Base-by-base conservation (phyloP, 64 coral and sea anemone species). In the Anthopleura sola region DNA sequence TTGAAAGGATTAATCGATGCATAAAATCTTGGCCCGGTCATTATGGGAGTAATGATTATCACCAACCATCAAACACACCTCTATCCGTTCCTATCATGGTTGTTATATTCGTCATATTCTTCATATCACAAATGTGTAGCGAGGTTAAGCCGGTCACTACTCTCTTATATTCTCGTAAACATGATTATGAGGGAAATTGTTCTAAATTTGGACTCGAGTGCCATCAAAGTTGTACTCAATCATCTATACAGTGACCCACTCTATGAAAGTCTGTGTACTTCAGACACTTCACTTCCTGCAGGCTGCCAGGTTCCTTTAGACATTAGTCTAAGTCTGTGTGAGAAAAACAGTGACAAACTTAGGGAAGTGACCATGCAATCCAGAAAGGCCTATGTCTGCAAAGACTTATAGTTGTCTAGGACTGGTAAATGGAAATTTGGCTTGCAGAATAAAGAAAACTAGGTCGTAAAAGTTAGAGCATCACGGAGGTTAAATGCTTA, bases 1-100 rank as follows among this genome's bases (percentile, higher is more conserved):
- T 71, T 71, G 66, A 71, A 71, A 71, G 29, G 66, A 71, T 71
- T 71, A 71, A 71, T 71, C n/a, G 66, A 71, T 11, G 10, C 29
- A 34, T 71, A 36, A 71, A 14, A 71, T 71, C 29, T 17, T 32
- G 66, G 66, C 29, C 3, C 29, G 24, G 66, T 15, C 28, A 16
- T 34, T 29, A 17, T 66, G n/a, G 3, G 60, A 66, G 2, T n/a
- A 24, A n/a, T 34, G 66, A 71, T 71, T 71, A 71, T 71, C 66
- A 31, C 1, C 0, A 3, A 71, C 28, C 29, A 71, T 71, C 66
- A 71, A 71, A 32, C 66, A 71, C 66, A 71, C 66, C 66, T 71
- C 23, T 34, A 71, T 34, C 58, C 66, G 66, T 71, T 31, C 66
- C 29, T 32, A 13, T 10, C 66, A 34, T 71, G 12, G 29, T 71